Evolutionary conservation across 2,113 vertebrate genomes (phyloP).

Genomic region (Turnix velox): DNA sequence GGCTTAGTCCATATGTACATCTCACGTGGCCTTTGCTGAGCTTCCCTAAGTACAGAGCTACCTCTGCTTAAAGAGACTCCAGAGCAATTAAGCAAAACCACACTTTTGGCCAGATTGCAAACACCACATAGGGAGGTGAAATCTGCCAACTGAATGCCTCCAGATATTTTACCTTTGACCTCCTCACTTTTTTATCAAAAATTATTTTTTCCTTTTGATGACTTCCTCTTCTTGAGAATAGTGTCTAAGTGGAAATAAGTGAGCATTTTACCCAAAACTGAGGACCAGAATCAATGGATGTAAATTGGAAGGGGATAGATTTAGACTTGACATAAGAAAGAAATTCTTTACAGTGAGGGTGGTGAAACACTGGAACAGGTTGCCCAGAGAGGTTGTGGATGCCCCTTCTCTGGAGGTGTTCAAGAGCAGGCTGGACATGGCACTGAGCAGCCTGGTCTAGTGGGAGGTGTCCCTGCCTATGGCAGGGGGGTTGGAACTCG

Average conservation of each 20-base stretch:
- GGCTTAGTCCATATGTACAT: accelerated
- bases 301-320: too few species aligned
- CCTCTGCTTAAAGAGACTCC: background rate
- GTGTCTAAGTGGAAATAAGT: background rate
- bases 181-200: background rate
- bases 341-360: too few species aligned
- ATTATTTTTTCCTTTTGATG: background rate
- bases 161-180: background rate
- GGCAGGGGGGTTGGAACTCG: too few species aligned
- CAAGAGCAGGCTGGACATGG: too few species aligned
- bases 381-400: too few species aligned
- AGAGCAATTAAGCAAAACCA: background rate
- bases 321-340: too few species aligned
- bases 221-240: background rate
- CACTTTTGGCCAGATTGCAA: background rate
- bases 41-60: background rate
- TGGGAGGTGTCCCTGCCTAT: too few species aligned
- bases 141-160: background rate
- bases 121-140: background rate
- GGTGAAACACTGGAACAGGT: too few species aligned
- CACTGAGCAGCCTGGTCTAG: too few species aligned
- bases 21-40: background rate
- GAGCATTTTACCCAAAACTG: background rate
- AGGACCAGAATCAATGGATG: too few species aligned
- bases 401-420: too few species aligned